Base-by-base conservation (phyloP, 2,797 vertebrate species). In the Podarcis siculus region DNA sequence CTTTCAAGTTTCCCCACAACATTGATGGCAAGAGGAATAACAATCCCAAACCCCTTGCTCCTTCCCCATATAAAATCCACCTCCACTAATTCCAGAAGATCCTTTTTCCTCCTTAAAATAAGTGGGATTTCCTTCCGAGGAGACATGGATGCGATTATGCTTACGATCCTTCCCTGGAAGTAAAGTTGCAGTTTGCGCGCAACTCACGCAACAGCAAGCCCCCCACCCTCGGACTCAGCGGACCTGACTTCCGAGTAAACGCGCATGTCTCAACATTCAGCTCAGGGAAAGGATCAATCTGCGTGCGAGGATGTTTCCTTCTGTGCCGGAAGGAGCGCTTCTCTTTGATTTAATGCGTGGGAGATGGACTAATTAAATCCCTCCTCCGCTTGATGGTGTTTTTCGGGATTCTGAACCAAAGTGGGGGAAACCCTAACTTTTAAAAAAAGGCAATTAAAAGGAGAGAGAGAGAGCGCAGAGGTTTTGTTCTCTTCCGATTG, bases 391-490 rank as follows among this genome's bases (percentile, higher is more conserved):
- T 2, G 35, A 27, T 21, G 30, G 79, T 82, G 89, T 91, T 71
- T 76, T 71, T 72, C 2, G 66, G 42, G 73, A n/a, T 81, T 0
- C 67, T 25, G 72, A 61, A 64, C 3, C 12, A 32, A 73, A 8
- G 19, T 15, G 49, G 49, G 49, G 49, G 49, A 15, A 55, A 55
- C 49, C 17, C 7, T 1, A 76, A 42, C 21, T 82, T 32, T 81
- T 49, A 39, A 61, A 79, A n/a, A 7, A 17, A 5, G 82, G 58
- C 4, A 23, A n/a, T 80, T 45, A 71, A 55, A 67, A 93, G 91
- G 92, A 93, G 86, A 94, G 92, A 94, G 92, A 39, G 6, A 21
- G 86, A 87, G 49, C 49, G 82, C 77, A 79, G 69, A 90, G 83
- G 92, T 58, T 1, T 5, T 39, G 32, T 61, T 17, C 12, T 35